Evolutionary conservation across 2,797 vertebrate species (phyloP).

Genomic region (Intellagama lesueurii): DNA sequence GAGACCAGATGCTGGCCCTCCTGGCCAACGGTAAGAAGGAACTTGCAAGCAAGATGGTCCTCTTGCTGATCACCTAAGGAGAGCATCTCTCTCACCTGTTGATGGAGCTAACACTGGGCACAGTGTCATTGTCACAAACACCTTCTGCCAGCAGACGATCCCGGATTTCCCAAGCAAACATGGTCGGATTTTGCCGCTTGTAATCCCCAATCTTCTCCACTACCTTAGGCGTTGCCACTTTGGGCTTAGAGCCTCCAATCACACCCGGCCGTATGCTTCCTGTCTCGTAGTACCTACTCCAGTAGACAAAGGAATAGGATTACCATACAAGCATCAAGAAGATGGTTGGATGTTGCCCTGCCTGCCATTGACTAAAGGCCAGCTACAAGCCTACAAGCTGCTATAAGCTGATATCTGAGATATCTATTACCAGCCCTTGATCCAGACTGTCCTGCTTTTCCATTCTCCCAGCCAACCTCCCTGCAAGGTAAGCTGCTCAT

Average conservation of each 20-base stretch:
- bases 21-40: neutral
- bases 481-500: too few species aligned
- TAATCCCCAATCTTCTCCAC: conserved; percentile 95
- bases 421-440: too few species aligned
- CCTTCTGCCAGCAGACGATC: conserved; percentile 90
- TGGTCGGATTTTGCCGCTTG: conserved; percentile 92
- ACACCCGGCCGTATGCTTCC: conserved; percentile 94
- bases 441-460: too few species aligned
- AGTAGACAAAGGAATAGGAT: conserved; percentile 75
- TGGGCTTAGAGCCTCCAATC: conserved; percentile 92
- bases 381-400: neutral
- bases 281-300: conserved; percentile 92
- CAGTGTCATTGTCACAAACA: conserved; percentile 90
- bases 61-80: too few species aligned
- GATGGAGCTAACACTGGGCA: conserved; percentile 93
- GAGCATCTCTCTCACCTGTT: conserved; percentile 84
- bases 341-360: neutral
- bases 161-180: conserved; percentile 95
- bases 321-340: conserved; percentile 60
- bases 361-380: too few species aligned
- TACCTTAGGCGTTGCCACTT: conserved; percentile 92
- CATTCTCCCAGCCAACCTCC: too few species aligned
- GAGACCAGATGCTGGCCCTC: neutral
- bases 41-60: neutral
- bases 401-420: too few species aligned